Conservation (phyloP, 2,113 vertebrate species). For the Xiphophorus couchianus region DNA sequence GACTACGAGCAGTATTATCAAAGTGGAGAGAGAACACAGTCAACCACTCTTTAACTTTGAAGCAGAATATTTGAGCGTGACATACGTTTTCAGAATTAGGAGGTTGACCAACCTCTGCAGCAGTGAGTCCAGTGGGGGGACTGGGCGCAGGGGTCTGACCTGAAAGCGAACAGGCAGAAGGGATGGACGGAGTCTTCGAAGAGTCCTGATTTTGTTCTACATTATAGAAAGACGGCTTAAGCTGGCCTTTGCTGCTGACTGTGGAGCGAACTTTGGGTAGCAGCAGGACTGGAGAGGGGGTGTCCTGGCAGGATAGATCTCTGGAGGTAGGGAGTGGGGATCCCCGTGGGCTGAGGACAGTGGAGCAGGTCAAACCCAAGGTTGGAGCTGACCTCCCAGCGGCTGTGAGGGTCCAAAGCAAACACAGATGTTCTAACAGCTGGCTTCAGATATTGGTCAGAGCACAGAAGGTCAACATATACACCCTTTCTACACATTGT, state of each 20-base stretch:
- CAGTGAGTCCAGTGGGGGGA: neutral
- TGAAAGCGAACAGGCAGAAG: constrained; percentile 23
- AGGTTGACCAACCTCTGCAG: constrained; percentile 36
- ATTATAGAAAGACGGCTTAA: constrained; percentile 42
- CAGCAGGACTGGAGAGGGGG: constrained; percentile 61
- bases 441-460: constrained; percentile 51
- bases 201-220: constrained; percentile 28
- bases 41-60: neutral
- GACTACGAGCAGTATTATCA: neutral
- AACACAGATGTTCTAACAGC: constrained; percentile 76
- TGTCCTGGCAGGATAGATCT: constrained; percentile 44
- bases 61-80: neutral
- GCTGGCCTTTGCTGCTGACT: constrained; percentile 46
- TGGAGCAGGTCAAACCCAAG: constrained; percentile 50
- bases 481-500: constrained; percentile 50
- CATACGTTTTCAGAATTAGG: neutral
- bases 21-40: neutral
- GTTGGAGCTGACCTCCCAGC: constrained; percentile 58
- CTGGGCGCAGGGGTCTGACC: constrained; percentile 12
- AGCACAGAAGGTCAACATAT: constrained; percentile 52
- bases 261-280: constrained; percentile 41
- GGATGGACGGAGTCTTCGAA: constrained; percentile 28
- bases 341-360: constrained; percentile 63
- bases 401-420: constrained; percentile 66
- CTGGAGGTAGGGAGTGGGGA: constrained; percentile 63